Evolutionary conservation across 1,140 invertebrate genomes (phyloP).

Genomic region (Macrobrachium rosenbergii): DNA sequence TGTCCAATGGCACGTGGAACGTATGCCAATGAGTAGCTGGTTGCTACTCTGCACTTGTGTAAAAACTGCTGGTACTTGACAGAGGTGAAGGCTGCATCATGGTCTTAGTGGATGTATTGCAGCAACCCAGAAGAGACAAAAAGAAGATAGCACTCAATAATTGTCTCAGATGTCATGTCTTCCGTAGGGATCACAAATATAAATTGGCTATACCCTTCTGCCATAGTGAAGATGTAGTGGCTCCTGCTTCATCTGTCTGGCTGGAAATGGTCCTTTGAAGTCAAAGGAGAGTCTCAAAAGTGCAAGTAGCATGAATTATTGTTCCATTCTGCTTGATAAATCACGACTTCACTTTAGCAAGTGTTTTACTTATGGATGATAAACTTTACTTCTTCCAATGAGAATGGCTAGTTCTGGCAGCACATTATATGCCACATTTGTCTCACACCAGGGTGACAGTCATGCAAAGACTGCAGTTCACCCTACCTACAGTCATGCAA

Average conservation of each 20-base stretch:
- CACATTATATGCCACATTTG: conserved; percentile 63
- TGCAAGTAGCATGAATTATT: conserved; percentile 66
- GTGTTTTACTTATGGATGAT: conserved; percentile 33
- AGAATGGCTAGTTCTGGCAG: conserved; percentile 64
- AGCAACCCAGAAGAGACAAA: conserved; percentile 65
- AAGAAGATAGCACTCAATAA: conserved; percentile 43
- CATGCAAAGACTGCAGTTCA: conserved; percentile 50
- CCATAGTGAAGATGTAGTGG: conserved; percentile 65
- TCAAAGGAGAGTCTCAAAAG: conserved; percentile 67
- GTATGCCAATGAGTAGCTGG: conserved; percentile 31
- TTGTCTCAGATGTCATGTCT: conserved; percentile 52
- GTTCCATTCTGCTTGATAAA: conserved; percentile 54
- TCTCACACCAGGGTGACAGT: conserved; percentile 66
- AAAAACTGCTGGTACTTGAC: conserved; percentile 57
- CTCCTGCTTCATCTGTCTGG: conserved; percentile 57
- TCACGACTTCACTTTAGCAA: conserved; percentile 63
- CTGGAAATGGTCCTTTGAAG: conserved; percentile 67
- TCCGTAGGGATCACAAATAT: conserved; percentile 66
- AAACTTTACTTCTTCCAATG: conserved; percentile 61
- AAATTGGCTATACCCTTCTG: conserved; percentile 68
- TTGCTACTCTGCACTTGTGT: conserved; percentile 17
- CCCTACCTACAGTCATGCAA: neutral
- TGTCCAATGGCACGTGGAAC: conserved; percentile 36
- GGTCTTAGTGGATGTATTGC: conserved; percentile 66
- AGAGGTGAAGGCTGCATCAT: conserved; percentile 64